phyloP scores from a whole-genome alignment of 2,797 vertebrate genomes.

The Pipistrellus pipistrellus region DNA sequence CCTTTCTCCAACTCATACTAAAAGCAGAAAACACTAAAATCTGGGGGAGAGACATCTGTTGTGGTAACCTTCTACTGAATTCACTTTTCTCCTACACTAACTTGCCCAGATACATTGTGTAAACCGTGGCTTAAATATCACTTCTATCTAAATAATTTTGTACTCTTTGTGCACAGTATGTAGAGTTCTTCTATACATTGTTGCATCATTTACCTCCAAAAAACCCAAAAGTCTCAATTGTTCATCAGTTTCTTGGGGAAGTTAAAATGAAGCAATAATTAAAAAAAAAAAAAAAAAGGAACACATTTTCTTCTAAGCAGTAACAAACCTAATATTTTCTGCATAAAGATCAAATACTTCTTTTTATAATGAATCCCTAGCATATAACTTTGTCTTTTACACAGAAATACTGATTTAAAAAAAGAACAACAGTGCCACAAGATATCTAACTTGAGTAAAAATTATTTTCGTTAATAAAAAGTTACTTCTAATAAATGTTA shows the following conservation, averaged over 20 bases:
- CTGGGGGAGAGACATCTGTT: background rate
- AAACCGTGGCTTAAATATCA: conserved; percentile 38
- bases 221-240: conserved; percentile 30
- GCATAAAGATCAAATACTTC: conserved; percentile 26
- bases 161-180: background rate
- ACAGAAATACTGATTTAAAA: conserved; percentile 48
- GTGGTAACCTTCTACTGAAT: background rate
- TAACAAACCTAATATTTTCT: conserved; percentile 51
- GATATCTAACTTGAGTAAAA: conserved; percentile 36
- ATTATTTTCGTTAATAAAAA: conserved; percentile 44
- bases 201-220: background rate
- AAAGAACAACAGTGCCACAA: conserved; percentile 16
- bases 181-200: background rate
- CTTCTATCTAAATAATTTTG: conserved; percentile 43
- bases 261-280: conserved; percentile 65
- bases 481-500: conserved; percentile 37
- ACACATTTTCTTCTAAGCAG: background rate
- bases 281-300: conserved; percentile 1
- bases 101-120: conserved; percentile 14
- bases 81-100: conserved; percentile 5
- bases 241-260: conserved; percentile 54
- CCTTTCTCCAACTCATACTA: conserved; percentile 43
- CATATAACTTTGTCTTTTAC: background rate
- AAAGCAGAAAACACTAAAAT: conserved; percentile 57
- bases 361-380: conserved; percentile 25